Evolutionary conservation across 2,888 invertebrate genomes (phyloP), one percentile per base, ranked within the genome.

Genomic region (Drosophila fungiperda): DNA sequence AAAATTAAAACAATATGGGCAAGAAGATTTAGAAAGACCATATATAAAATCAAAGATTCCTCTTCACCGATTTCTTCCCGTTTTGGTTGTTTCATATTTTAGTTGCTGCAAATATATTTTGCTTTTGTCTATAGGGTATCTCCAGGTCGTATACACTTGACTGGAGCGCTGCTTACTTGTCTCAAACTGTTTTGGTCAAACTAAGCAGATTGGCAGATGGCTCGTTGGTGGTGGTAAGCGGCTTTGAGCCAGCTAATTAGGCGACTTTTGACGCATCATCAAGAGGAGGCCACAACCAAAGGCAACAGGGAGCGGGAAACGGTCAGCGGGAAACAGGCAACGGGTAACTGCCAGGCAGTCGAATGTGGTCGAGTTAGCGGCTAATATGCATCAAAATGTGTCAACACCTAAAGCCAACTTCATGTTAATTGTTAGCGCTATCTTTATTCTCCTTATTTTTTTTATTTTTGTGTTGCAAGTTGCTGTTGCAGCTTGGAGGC

Each of bases 371-470:
- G 80, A 54, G 68, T 60, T 74, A 58, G 68, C 29, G 74, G 87
- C 78, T 89, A 89, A 85, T 85, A 87, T 85, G 84, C 84, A 83
- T 88, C 89, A 86, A 90, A 86, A 86, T 90, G 89, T 86, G 86
- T 86, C 86, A 86, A 90, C 86, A 86, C 86, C 86, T 85, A 61
- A 68, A 85, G 85, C 74, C 68, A 83, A 50, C 73, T 68, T 70
- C 82, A 76, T 89, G 89, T 89, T 85, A 85, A 89, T 85, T 85
- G 85, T 89, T 83, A 87, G 83, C 85, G 82, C 70, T 73, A 84
- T 84, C 78, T 82, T 32, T 33, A 50, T 52, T 60, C 35, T 38
- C 26, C 48, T 48, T 32, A 26, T 63, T 50, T 59, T 36, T 36
- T 6, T 23, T 26, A 35, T 17, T 29, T 49, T 23, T 45, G 50